Percentiles rank a stretch among this genome's conserved stretches.
Conservation (phyloP, 2,797 vertebrate species). For the Neomorphus geoffroyi region DNA sequence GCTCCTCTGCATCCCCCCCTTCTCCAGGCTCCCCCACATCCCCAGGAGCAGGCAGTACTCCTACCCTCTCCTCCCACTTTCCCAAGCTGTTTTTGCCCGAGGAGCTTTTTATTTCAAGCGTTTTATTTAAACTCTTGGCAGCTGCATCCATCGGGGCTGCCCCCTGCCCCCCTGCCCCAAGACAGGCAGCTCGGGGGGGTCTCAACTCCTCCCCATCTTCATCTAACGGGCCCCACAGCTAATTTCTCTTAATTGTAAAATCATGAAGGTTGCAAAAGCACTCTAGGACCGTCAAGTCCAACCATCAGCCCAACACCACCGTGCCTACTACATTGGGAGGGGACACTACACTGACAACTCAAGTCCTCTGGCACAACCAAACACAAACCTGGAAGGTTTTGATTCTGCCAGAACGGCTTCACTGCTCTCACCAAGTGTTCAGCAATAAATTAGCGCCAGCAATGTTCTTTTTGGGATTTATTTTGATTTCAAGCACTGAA, state of each 20-base stretch:
- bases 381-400: not conserved
- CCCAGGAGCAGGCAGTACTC: too few species aligned
- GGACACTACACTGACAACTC: rapidly evolving
- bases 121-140: too few species aligned
- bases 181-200: not conserved
- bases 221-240: not conserved
- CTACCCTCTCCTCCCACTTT: too few species aligned
- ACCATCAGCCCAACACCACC: too few species aligned
- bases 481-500: not conserved
- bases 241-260: not conserved
- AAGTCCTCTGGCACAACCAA: rapidly evolving
- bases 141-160: too few species aligned
- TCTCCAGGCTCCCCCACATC: too few species aligned
- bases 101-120: too few species aligned
- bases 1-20: too few species aligned
- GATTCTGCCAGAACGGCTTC: not conserved
- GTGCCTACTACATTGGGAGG: not conserved
- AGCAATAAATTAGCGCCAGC: not conserved
- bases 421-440: rapidly evolving
- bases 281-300: too few species aligned
- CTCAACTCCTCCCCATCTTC: not conserved
- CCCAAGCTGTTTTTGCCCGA: too few species aligned
- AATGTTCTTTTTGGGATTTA: not conserved
- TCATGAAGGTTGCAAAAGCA: too few species aligned
- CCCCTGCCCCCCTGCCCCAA: too few species aligned